Percentiles rank a stretch among this genome's conserved stretches.
These are phyloP conservation scores for Acanthurus lineatus DNA, from an alignment of 2,797 vertebrate species.

Conservation along the genomic window DNA sequence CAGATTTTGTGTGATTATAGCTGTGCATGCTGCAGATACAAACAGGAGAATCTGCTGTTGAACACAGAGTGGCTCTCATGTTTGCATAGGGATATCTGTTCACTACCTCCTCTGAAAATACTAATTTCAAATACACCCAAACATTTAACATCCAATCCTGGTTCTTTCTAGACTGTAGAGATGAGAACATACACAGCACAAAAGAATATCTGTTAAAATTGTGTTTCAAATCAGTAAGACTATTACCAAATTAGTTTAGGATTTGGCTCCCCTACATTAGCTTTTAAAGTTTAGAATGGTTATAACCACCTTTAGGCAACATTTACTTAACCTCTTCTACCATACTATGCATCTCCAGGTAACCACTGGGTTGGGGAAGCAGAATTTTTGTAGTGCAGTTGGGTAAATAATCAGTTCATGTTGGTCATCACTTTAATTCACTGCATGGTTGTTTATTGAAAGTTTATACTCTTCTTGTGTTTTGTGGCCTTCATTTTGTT, in stretches of 20 bases:
- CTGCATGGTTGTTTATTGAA: neutral
- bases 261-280: too few relatives aligned
- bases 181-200: neutral
- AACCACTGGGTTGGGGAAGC: too few relatives aligned
- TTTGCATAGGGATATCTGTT: neutral
- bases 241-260: neutral
- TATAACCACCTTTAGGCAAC: too few relatives aligned
- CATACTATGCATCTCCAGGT: too few relatives aligned
- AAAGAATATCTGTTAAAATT: neutral
- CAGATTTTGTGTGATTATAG: conserved; percentile 2
- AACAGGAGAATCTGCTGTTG: neutral
- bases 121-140: neutral
- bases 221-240: neutral
- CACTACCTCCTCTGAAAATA: neutral
- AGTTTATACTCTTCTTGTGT: neutral
- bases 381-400: too few relatives aligned
- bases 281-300: too few relatives aligned
- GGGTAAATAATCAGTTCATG: too few relatives aligned
- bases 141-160: neutral
- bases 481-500: neutral
- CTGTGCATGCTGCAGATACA: neutral
- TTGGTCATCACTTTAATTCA: neutral
- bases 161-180: neutral
- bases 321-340: too few relatives aligned
- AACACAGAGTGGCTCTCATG: neutral